phyloP scores from a whole-genome alignment of 2,888 invertebrate species.

The Metellina segmentata region DNA sequence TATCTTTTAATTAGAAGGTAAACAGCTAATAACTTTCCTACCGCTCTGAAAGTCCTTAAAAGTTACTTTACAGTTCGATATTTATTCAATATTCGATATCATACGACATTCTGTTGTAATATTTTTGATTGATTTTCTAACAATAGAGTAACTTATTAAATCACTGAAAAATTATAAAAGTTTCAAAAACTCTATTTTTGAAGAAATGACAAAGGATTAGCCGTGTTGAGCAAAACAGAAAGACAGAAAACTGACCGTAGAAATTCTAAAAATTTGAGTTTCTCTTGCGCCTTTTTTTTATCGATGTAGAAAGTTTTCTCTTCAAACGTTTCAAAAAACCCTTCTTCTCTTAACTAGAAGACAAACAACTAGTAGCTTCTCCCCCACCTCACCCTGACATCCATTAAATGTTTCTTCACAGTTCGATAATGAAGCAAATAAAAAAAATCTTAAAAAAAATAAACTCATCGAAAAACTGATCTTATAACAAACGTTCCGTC shows the following conservation, averaged over 20 bases:
- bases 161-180: no score
- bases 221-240: no score
- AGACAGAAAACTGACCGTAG: no score
- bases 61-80: not conserved
- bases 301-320: no score
- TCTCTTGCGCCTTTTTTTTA: no score
- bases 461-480: slow-evolving; percentile 20
- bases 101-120: no score
- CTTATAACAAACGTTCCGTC: slow-evolving; percentile 36
- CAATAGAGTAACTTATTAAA: no score
- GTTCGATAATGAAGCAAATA: not conserved
- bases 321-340: no score
- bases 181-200: no score
- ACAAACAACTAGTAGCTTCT: not conserved
- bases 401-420: slow-evolving; percentile 5
- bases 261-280: no score
- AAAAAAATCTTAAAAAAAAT: slow-evolving; percentile 1
- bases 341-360: not conserved
- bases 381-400: not conserved
- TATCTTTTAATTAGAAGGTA: not conserved
- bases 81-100: not conserved
- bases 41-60: not conserved
- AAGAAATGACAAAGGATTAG: no score
- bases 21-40: not conserved
- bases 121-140: no score